Evolutionary conservation across 2,888 invertebrate species (phyloP), one percentile per base, ranked within the genome.

Genomic region (Xestoiulus laeticollis): DNA sequence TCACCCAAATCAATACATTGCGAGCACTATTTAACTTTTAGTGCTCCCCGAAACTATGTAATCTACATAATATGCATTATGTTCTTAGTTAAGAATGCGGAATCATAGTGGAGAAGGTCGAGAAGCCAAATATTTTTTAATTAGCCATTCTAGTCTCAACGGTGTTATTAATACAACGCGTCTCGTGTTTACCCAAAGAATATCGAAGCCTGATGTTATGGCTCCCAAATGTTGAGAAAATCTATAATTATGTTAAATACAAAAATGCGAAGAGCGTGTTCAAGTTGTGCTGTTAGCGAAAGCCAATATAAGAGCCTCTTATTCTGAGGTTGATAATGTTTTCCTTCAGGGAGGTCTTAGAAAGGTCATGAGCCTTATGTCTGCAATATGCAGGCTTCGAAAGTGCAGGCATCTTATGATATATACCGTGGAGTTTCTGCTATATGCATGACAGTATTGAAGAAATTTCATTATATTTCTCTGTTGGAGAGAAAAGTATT

Each of bases 71-170:
- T 78, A 30, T 30, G 78, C 78, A 30, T 78, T 78, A 78, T 78
- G 78, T 78, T 78, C 78, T 26, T 78, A 78, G 78, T 78, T 78
- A 78, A 78, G 78, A 30, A 78, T 30, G 30, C 78, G 22, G 78
- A 78, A 78, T 78, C 26, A 78, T 78, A 30, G 78, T 30, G 8
- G 78, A 26, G 78, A 30, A 78, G 78, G 78, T 78, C 78, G 78
- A 78, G 30, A 68, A 30, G 78, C 78, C 78, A 78, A 78, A 78
- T 78, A 78, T 78, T 78, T 78, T 78, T 78, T 78, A 78, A 78
- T 78, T 78, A 78, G 78, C 78, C 30, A 78, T 78, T 30, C 14
- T 22, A 78, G 78, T 78, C 78, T 78, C 78, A 26, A 30, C 30
- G 78, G 78, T 26, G 78, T 78, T 78, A 78, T 78, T 78, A 30